Conservation (phyloP, 2,797 vertebrate species). For the Phataginus tetradactyla region DNA sequence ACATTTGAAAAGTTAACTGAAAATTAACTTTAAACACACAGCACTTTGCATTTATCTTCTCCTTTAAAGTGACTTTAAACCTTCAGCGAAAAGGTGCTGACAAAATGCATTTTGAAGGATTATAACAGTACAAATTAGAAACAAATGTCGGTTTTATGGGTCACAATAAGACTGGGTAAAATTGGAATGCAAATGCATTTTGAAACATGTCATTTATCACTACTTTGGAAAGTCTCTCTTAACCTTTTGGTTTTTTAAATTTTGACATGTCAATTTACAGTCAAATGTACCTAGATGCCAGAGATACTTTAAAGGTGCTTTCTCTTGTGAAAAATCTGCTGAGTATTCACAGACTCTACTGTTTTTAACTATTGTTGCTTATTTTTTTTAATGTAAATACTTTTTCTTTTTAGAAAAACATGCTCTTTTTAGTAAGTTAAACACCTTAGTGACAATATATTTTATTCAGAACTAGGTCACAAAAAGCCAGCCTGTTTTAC, state of each 20-base stretch:
- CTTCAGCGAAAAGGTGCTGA: not conserved
- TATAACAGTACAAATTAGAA: not conserved
- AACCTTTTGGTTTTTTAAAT: not conserved
- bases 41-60: conserved; percentile 4
- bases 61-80: not conserved
- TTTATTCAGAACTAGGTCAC: not conserved
- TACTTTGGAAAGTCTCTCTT: not conserved
- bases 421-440: conserved; percentile 10
- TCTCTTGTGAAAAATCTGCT: not conserved
- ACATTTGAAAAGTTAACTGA: conserved; percentile 38
- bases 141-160: not conserved
- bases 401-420: not conserved
- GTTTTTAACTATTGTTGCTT: not conserved
- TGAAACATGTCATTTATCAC: not conserved
- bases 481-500: not conserved
- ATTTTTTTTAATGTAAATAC: not conserved
- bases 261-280: not conserved
- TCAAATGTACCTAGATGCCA: not conserved
- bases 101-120: not conserved
- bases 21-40: conserved; percentile 46
- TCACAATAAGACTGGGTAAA: not conserved
- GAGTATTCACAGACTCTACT: not conserved
- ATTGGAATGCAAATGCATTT: not conserved
- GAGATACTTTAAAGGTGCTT: not conserved
- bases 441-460: not conserved